Conservation (phyloP, 2,113 vertebrate genomes). For the Arvicanthis niloticus region DNA sequence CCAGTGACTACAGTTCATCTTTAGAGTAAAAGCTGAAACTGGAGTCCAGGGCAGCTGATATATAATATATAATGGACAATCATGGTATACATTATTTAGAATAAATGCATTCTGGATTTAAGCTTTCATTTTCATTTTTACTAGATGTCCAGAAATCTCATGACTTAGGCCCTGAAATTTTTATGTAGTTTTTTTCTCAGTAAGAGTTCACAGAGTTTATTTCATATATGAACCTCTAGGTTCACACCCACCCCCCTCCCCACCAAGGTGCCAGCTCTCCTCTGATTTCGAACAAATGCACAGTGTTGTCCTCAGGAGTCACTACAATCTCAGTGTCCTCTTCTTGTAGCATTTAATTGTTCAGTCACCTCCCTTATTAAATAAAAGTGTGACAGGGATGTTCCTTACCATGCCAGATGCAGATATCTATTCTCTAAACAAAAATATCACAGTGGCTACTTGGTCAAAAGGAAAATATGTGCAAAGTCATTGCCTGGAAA, state of each 20-base stretch:
- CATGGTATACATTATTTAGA: background rate
- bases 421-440: constrained; percentile 17
- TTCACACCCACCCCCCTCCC: background rate
- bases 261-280: background rate
- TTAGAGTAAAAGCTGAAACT: background rate
- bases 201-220: background rate
- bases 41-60: background rate
- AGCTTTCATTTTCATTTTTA: background rate
- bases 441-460: background rate
- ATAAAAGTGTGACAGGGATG: background rate
- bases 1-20: background rate
- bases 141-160: background rate
- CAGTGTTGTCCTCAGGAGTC: background rate
- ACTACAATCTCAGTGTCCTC: background rate
- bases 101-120: background rate
- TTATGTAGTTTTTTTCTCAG: background rate
- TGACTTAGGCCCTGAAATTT: background rate
- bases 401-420: background rate
- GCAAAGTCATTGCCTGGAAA: background rate
- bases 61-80: background rate
- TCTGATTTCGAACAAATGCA: background rate
- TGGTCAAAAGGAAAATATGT: background rate
- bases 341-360: background rate
- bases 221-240: background rate
- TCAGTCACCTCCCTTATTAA: background rate